Evolutionary conservation across 2,888 invertebrate genomes (phyloP), one percentile per base, ranked within the genome.

Genomic region (Latrodectus hesperus): DNA sequence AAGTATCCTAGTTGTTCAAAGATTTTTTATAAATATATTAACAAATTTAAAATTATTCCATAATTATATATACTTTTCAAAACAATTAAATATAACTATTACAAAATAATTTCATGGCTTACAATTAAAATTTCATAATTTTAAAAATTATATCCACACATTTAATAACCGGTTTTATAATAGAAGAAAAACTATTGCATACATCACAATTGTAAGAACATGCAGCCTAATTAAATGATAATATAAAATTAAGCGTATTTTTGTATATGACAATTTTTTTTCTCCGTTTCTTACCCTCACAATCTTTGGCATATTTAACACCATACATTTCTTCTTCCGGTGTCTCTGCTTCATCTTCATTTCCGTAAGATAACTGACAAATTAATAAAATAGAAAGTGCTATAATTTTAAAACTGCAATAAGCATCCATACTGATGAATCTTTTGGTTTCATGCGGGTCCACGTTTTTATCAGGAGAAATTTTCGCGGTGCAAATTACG

Each of bases 291-390:
- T 90, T 91, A 95, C 95, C 95, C 94, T 98, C 98, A 92, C 98
- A 98, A 92, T 95, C 94, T 92, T 95, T 95, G 0, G 97, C 97
- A 93, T 96, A 98, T 92, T 96, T 96, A 0, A 98, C 96, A 72
- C 96, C 96, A 90, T 96, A 91, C 74, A 91, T 84, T 78, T 91
- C 90, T 71, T 90, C 90, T 81, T 89, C 90, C 2, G 88, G 79
- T 14, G 78, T 71, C 26, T 81, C 73, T 16, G 64, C 73, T 77
- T 87, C 74, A 38, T 68, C 74, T 26, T 74, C 74, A 53, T 70
- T 75, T 51, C 75, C 82, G 11, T 5, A 22, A 16, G 60, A 60
- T 38, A 68, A 38, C 1, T 68, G 14, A 60, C 14, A 60, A 60
- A 70, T 22, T 38, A 51, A 75, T 0, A 75, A 75, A 82, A 82